phyloP scores from a whole-genome alignment of 2,113 vertebrate genomes.

The Camelus dromedarius region DNA sequence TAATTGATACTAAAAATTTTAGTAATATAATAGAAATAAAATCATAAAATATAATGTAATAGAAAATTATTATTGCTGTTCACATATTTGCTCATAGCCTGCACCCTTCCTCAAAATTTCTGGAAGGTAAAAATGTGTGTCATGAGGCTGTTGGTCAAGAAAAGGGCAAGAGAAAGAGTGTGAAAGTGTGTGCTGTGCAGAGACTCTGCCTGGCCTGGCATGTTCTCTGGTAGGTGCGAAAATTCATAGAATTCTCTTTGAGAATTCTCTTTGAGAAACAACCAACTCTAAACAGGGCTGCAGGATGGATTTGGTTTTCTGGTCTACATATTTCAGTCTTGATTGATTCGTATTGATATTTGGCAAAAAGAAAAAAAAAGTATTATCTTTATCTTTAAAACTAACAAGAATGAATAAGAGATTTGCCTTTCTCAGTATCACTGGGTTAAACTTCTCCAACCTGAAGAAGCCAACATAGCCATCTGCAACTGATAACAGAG shows the following conservation, averaged over 20 bases:
- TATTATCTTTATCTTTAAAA: not conserved
- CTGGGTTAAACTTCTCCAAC: not conserved
- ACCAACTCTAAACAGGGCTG: not conserved
- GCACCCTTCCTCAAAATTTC: not conserved
- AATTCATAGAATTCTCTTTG: not conserved
- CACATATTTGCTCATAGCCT: not conserved
- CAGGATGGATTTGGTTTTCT: not conserved
- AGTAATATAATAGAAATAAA: not conserved
- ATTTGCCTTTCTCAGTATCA: not conserved
- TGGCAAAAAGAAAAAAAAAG: not conserved
- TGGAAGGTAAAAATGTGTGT: not conserved
- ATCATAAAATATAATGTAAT: not conserved
- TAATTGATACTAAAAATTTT: not conserved
- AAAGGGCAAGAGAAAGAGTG: not conserved
- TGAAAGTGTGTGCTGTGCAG: rapidly evolving
- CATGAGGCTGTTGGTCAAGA: not conserved
- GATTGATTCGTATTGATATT: not conserved
- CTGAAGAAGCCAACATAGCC: not conserved
- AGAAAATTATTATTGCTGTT: not conserved
- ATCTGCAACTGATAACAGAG: not conserved
- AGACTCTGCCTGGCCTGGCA: rapidly evolving
- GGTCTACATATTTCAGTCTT: not conserved
- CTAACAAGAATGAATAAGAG: not conserved
- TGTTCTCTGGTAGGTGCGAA: not conserved
- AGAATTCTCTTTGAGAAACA: not conserved